Conservation (phyloP, 2,797 vertebrate species). For the Phylloscopus collybita region DNA sequence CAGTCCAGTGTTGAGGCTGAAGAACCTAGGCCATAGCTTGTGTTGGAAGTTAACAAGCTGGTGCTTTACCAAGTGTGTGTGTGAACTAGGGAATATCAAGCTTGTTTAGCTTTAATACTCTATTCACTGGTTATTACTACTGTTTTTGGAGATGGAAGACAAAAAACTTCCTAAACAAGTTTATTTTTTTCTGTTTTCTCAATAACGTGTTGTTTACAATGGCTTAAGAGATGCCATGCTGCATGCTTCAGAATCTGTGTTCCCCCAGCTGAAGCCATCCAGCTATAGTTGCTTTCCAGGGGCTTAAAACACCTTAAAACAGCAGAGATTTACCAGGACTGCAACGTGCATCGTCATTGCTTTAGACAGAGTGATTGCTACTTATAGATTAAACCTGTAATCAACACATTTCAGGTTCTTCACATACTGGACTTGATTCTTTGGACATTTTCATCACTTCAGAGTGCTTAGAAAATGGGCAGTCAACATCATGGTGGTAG, state of each 20-base stretch:
- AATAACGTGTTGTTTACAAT: neutral
- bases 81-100: neutral
- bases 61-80: neutral
- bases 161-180: neutral
- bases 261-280: neutral
- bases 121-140: neutral
- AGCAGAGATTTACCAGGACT: neutral
- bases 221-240: neutral
- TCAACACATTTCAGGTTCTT: neutral
- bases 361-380: neutral
- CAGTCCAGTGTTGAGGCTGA: neutral
- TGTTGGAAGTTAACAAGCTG: neutral
- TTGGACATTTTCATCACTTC: neutral
- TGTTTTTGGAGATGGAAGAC: neutral
- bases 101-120: neutral
- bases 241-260: neutral
- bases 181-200: neutral
- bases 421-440: neutral
- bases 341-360: rapidly evolving
- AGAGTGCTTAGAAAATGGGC: neutral
- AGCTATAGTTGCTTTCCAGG: neutral
- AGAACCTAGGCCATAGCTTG: neutral
- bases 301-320: neutral
- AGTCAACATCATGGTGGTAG: neutral
- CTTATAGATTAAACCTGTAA: neutral